Evolutionary conservation across 2,113 vertebrate genomes (phyloP).

Genomic region (Rissa tridactyla): DNA sequence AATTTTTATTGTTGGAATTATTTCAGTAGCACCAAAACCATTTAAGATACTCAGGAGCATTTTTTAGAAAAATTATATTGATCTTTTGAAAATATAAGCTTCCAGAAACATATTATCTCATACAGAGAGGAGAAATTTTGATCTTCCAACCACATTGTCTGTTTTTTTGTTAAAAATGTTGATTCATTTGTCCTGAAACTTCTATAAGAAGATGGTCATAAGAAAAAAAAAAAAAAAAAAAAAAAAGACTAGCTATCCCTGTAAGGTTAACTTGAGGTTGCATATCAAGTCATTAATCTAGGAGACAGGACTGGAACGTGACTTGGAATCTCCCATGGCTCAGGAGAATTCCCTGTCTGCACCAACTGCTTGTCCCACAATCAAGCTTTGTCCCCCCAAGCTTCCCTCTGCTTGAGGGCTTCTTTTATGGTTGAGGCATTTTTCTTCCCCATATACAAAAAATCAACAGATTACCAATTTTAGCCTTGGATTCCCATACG

Average conservation of each 20-base stretch:
- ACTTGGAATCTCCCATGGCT: not conserved
- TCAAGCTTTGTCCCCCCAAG: not conserved
- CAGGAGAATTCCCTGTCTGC: not conserved
- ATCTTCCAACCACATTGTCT: not conserved
- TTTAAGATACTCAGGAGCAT: not conserved
- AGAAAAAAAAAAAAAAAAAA: not conserved
- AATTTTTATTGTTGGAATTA: not conserved
- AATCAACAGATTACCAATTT: not conserved
- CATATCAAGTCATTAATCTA: not conserved
- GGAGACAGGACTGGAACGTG: not conserved
- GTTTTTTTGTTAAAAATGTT: not conserved
- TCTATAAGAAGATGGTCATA: not conserved
- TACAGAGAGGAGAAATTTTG: not conserved
- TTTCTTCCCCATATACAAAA: not conserved
- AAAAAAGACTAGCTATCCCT: fast-evolving
- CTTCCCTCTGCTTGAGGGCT: not conserved
- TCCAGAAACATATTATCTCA: not conserved
- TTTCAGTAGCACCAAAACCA: not conserved
- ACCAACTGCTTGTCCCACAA: not conserved
- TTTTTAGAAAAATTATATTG: not conserved
- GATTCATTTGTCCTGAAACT: not conserved
- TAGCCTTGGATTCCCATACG: not conserved
- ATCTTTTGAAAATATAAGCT: not conserved
- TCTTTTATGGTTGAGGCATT: not conserved
- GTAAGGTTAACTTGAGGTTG: not conserved